phyloP scores from a whole-genome alignment of 2,888 invertebrate species.

The Zygogramma bicolorata region DNA sequence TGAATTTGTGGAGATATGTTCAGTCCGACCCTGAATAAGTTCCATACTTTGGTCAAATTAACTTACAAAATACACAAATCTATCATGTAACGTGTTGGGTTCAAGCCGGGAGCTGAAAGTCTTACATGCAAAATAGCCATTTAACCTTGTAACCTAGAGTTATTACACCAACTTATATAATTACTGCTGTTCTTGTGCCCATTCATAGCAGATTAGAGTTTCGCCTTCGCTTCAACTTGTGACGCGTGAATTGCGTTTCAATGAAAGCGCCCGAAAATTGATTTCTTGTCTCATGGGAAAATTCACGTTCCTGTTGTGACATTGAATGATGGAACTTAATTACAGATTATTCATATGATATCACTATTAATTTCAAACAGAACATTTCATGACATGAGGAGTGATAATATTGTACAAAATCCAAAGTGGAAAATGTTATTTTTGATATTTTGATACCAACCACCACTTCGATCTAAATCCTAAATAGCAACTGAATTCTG shows the following conservation, averaged over 20 bases:
- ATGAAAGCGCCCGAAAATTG: background rate
- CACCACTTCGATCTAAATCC: too few species aligned
- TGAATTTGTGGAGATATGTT: too few species aligned
- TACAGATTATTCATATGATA: too few species aligned
- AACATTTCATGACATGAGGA: too few species aligned
- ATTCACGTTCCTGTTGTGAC: too few species aligned
- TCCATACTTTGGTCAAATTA: constrained; percentile 34
- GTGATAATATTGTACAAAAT: too few species aligned
- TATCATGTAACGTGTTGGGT: constrained; percentile 35
- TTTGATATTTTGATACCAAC: too few species aligned
- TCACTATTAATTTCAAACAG: too few species aligned
- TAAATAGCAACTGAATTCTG: too few species aligned
- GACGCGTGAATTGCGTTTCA: constrained; percentile 14
- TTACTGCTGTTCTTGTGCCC: constrained; percentile 30
- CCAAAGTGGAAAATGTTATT: too few species aligned
- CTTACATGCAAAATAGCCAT: constrained; percentile 41
- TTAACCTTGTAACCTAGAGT: constrained; percentile 41
- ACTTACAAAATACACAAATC: constrained; percentile 33
- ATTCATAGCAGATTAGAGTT: constrained; percentile 36
- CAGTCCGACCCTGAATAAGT: background rate
- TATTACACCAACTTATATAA: constrained; percentile 39
- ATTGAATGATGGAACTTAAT: too few species aligned
- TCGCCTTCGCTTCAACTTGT: constrained; percentile 18
- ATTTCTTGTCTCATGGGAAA: background rate
- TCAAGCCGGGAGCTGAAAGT: constrained; percentile 26